A percentile compares a stretch with the other conserved stretches of the same genome.
phyloP scores from a whole-genome alignment of 2,113 vertebrate genomes.

The Gopherus flavomarginatus region DNA sequence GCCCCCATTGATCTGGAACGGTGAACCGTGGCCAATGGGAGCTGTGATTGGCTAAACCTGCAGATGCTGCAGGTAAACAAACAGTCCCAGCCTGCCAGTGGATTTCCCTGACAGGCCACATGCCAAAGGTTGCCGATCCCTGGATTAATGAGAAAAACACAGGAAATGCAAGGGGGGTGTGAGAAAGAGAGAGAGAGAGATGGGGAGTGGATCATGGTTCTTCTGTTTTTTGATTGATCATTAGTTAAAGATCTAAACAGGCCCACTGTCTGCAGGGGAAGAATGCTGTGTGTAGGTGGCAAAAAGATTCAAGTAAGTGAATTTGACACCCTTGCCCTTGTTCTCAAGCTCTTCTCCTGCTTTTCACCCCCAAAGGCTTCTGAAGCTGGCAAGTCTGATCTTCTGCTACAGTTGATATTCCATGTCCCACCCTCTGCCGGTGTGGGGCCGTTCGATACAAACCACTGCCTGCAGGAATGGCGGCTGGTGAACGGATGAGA shows the following conservation, averaged over 20 bases:
- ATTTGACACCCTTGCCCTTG: background rate
- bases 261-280: background rate
- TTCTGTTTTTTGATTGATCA: too few relatives aligned
- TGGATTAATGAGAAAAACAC: background rate
- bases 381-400: background rate
- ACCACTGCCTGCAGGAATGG: background rate
- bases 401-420: background rate
- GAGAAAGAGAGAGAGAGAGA: background rate
- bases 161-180: background rate
- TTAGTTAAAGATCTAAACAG: background rate
- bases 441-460: background rate
- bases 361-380: fast-evolving
- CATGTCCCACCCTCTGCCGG: background rate
- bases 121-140: too few relatives aligned
- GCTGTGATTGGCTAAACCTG: too few relatives aligned
- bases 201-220: background rate
- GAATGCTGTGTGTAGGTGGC: background rate
- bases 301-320: background rate
- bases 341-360: background rate
- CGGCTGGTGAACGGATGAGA: background rate
- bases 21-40: too few relatives aligned
- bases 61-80: too few relatives aligned
- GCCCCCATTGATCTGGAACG: too few relatives aligned
- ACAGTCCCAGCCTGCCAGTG: too few relatives aligned
- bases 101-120: too few relatives aligned